phyloP scores from a whole-genome alignment of 2,797 vertebrate genomes.

The Phrynocephalus guinanensis region DNA sequence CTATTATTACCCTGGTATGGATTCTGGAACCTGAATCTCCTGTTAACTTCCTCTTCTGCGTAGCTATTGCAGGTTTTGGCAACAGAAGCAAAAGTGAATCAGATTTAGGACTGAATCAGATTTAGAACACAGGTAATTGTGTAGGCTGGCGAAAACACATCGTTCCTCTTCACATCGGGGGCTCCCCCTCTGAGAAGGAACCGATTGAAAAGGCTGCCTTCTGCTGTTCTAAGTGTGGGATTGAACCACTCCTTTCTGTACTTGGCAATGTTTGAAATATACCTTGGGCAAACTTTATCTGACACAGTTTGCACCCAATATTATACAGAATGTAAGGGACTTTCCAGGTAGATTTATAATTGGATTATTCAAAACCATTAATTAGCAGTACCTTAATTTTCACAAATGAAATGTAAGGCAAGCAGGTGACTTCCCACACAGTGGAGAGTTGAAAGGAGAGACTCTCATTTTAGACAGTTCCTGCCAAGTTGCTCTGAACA shows the following conservation, averaged over 20 bases:
- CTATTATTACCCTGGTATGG: too few relatives aligned
- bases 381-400: conserved; percentile 1
- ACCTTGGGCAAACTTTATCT: not conserved
- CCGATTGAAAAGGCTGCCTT: not conserved
- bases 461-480: not conserved
- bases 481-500: not conserved
- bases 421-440: not conserved
- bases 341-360: not conserved
- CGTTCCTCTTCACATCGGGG: not conserved
- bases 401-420: not conserved
- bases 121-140: not conserved
- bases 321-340: not conserved
- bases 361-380: not conserved
- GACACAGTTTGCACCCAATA: not conserved
- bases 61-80: not conserved
- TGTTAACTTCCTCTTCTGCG: too few relatives aligned
- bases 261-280: not conserved
- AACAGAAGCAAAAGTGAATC: not conserved
- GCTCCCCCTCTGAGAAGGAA: not conserved
- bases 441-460: not conserved
- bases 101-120: not conserved
- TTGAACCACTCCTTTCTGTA: too few relatives aligned
- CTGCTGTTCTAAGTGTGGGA: not conserved
- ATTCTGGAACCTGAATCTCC: not conserved
- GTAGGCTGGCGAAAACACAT: not conserved